A percentile compares a stretch with the other conserved stretches of the same genome.
Evolutionary conservation across 2,113 vertebrate species (phyloP).

Genomic region (Leptobrachium ailaonicum): DNA sequence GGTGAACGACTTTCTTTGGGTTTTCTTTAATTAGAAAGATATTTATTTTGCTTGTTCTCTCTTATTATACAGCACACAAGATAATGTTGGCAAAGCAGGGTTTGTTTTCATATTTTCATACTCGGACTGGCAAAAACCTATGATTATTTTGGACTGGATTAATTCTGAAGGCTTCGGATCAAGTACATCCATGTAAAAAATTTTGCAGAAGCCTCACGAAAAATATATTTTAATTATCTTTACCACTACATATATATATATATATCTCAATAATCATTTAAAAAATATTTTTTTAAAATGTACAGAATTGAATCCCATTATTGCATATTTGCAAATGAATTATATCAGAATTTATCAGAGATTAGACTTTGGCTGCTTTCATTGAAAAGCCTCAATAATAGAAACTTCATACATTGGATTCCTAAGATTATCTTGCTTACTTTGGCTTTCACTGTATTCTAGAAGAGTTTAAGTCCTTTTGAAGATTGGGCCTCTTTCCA

Average conservation of each 20-base stretch:
- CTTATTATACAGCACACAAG: too few species aligned
- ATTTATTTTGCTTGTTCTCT: too few species aligned
- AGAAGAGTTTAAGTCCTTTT: not conserved
- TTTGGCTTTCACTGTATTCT: constrained; percentile 14
- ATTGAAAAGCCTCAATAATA: constrained; percentile 1
- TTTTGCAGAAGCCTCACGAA: not conserved
- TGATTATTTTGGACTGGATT: too few species aligned
- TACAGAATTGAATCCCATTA: not conserved
- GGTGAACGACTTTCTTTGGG: too few species aligned
- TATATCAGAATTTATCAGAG: not conserved
- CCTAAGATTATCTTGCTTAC: not conserved
- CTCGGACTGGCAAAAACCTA: too few species aligned
- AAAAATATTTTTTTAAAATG: not conserved
- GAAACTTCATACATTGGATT: constrained; percentile 1
- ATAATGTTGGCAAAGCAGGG: too few species aligned
- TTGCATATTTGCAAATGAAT: not conserved
- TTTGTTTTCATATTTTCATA: not conserved
- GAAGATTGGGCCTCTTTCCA: not conserved
- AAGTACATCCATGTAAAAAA: not conserved
- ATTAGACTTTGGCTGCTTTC: not conserved
- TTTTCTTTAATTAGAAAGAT: too few species aligned
- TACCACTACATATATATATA: not conserved
- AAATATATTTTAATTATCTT: not conserved
- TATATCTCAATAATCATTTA: not conserved
- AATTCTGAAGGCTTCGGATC: too few species aligned